Conservation (phyloP, 2,113 vertebrate species). For the Passer domesticus region DNA sequence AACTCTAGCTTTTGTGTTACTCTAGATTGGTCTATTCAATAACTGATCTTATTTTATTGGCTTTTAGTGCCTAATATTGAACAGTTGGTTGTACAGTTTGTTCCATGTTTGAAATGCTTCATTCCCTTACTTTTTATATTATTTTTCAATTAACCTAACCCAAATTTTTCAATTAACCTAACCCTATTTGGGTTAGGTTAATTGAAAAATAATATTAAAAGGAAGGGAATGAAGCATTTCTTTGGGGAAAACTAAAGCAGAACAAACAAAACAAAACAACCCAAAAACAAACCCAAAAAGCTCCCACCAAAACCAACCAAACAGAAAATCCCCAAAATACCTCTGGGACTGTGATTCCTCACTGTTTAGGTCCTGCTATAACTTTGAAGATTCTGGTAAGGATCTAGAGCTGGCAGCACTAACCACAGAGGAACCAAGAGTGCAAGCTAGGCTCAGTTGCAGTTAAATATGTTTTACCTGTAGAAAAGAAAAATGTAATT, state of each 20-base stretch:
- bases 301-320: background rate
- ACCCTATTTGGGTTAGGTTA: too few species aligned
- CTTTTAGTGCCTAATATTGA: background rate
- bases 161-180: too few species aligned
- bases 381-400: background rate
- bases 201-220: too few species aligned
- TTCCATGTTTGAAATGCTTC: background rate
- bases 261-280: background rate
- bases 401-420: background rate
- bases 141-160: background rate
- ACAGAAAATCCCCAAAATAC: background rate
- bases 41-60: background rate
- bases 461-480: background rate
- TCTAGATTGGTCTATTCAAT: background rate
- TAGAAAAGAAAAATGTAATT: background rate
- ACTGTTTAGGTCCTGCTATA: background rate
- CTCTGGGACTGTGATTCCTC: background rate
- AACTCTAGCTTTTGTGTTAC: background rate
- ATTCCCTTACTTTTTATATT: background rate
- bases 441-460: background rate
- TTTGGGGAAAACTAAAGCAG: background rate
- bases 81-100: background rate
- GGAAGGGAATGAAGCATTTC: background rate
- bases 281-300: background rate
- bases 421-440: background rate